Percentiles rank a stretch among this genome's conserved stretches.
Evolutionary conservation across 2,797 vertebrate genomes (phyloP).

Genomic region (Anguilla pacifica): DNA sequence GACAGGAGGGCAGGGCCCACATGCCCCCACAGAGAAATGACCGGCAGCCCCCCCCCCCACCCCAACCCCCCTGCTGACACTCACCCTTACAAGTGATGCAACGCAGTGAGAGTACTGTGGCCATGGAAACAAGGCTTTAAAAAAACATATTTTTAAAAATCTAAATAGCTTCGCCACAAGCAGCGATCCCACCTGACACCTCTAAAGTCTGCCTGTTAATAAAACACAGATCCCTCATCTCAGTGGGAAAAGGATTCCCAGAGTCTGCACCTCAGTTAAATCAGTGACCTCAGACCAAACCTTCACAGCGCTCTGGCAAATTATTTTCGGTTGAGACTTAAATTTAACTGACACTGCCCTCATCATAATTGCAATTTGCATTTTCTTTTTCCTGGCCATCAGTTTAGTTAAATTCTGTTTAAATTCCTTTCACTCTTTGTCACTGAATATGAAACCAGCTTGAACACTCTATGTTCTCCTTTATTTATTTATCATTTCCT

Average conservation of each 20-base stretch:
- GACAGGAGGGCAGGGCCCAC: background rate
- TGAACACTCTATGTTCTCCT: background rate
- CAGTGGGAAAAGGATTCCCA: background rate
- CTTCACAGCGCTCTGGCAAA: background rate
- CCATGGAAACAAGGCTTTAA: slow-evolving; percentile 39
- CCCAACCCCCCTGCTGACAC: slow-evolving; percentile 19
- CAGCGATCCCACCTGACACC: slow-evolving; percentile 14
- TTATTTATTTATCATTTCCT: background rate
- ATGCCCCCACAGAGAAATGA: slow-evolving; percentile 6
- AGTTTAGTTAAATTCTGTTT: background rate
- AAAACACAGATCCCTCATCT: background rate
- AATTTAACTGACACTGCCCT: background rate
- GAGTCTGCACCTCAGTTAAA: background rate
- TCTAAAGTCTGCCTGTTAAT: background rate
- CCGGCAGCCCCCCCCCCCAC: slow-evolving; percentile 15
- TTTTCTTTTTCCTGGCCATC: background rate
- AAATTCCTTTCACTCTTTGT: background rate
- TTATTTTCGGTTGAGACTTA: background rate
- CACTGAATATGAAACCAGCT: background rate
- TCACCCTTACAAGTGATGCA: slow-evolving; percentile 35
- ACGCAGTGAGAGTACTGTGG: slow-evolving; percentile 24
- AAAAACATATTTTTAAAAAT: background rate
- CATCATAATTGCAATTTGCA: background rate
- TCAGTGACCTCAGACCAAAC: background rate
- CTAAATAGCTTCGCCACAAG: slow-evolving; percentile 17